Percentiles rank a stretch among this genome's conserved stretches.
These are phyloP conservation scores for Drosophila formosana DNA, from an alignment of 2,888 invertebrate species.

Conservation along the genomic window DNA sequence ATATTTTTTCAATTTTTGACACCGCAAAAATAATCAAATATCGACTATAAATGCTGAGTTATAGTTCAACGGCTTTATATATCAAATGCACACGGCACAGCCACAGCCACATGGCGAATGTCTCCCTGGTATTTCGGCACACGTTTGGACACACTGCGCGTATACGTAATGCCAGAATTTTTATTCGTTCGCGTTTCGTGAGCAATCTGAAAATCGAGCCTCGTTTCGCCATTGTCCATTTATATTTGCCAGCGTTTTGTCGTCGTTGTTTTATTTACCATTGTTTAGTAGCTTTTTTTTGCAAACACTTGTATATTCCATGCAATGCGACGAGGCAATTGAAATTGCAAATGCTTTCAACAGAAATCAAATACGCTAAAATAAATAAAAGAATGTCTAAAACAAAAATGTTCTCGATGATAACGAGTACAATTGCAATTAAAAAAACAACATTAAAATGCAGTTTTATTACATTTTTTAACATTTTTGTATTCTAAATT, in stretches of 20 bases:
- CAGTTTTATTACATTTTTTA: slow-evolving; percentile 41
- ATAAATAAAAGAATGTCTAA: slow-evolving; percentile 31
- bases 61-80: slow-evolving; percentile 68
- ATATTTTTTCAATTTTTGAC: slow-evolving; percentile 56
- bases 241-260: slow-evolving; percentile 42
- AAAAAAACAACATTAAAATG: slow-evolving; percentile 2
- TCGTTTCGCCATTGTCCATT: slow-evolving; percentile 42
- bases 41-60: slow-evolving; percentile 67
- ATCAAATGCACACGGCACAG: slow-evolving; percentile 51
- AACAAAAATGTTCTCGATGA: slow-evolving; percentile 27
- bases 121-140: slow-evolving; percentile 15
- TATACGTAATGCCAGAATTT: slow-evolving; percentile 55
- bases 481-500: not conserved
- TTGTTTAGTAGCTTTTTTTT: slow-evolving; percentile 31
- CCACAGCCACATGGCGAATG: slow-evolving; percentile 16
- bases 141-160: slow-evolving; percentile 41
- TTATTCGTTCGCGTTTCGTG: slow-evolving; percentile 14
- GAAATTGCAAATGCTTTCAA: slow-evolving; percentile 19
- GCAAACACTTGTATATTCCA: slow-evolving; percentile 40
- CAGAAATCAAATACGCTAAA: slow-evolving; percentile 29
- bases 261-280: slow-evolving; percentile 29
- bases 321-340: slow-evolving; percentile 40
- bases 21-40: slow-evolving; percentile 68
- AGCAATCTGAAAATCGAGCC: slow-evolving; percentile 44
- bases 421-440: slow-evolving; percentile 8